Conservation (phyloP, 1,140 invertebrate species). For the Drosophila pandora region DNA sequence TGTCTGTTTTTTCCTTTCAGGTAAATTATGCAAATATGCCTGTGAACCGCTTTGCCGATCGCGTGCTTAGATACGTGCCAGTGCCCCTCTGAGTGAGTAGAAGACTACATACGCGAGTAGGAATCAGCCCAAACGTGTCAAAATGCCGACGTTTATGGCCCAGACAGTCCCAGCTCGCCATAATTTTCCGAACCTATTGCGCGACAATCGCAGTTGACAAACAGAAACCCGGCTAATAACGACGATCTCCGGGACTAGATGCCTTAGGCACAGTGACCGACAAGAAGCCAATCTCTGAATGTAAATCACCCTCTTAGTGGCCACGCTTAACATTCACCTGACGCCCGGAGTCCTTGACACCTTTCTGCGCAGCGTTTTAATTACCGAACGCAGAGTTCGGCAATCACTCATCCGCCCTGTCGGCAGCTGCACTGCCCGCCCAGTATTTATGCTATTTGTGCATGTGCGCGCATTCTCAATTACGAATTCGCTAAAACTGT, state of each 20-base stretch:
- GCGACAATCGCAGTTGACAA: not conserved
- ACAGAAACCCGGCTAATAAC: not conserved
- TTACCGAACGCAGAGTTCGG: conserved; percentile 38
- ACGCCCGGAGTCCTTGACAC: conserved; percentile 73
- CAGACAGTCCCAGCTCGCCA: conserved; percentile 4
- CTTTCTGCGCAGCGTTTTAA: conserved; percentile 71
- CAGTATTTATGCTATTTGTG: conserved; percentile 70
- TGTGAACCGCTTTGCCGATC: conserved; percentile 52
- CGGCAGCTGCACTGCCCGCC: not conserved
- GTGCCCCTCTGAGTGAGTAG: conserved; percentile 35
- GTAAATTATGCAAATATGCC: conserved; percentile 70
- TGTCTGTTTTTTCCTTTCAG: conserved; percentile 62
- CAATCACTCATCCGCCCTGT: too few species aligned
- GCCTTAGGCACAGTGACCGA: too few species aligned
- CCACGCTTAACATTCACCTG: conserved; percentile 62
- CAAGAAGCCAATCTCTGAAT: not conserved
- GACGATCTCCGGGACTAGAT: not conserved
- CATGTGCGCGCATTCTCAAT: conserved; percentile 80
- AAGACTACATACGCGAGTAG: conserved; percentile 19
- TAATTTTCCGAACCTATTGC: conserved; percentile 2
- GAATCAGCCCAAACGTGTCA: conserved; percentile 35
- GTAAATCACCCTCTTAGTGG: conserved; percentile 3
- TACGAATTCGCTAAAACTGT: conserved; percentile 79
- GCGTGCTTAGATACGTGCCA: conserved; percentile 50
- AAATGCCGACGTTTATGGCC: conserved; percentile 37